A percentile compares a stretch with the other conserved stretches of the same genome.
Evolutionary conservation across 1,140 invertebrate genomes (phyloP).

Genomic region (Papilio polyxenes): DNA sequence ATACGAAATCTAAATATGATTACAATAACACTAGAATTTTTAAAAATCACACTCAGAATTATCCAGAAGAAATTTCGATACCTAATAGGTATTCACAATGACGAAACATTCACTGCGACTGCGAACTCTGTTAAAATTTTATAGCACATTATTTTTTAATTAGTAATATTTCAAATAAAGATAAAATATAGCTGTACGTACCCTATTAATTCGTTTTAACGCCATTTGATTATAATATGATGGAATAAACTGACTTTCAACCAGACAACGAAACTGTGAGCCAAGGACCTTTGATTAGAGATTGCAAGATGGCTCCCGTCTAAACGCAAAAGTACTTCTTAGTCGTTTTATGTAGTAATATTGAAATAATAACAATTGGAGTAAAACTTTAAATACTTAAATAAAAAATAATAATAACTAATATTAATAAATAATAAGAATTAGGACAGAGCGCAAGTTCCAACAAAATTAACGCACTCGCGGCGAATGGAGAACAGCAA

Average conservation of each 20-base stretch:
- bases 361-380: conserved; percentile 63
- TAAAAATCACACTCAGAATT: conserved; percentile 71
- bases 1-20: conserved; percentile 37
- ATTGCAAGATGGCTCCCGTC: conserved; percentile 85
- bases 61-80: conserved; percentile 80
- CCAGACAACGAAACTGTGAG: conserved; percentile 84
- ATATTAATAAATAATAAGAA: conserved; percentile 76
- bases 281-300: conserved; percentile 85
- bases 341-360: conserved; percentile 79
- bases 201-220: conserved; percentile 98
- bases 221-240: conserved; percentile 88
- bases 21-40: conserved; percentile 46
- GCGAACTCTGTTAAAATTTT: conserved; percentile 80
- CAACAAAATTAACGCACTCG: conserved; percentile 76
- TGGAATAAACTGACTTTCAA: conserved; percentile 82
- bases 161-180: conserved; percentile 68
- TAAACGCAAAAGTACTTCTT: conserved; percentile 83
- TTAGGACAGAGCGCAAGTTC: conserved; percentile 72
- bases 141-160: conserved; percentile 68
- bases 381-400: conserved; percentile 70
- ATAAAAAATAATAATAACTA: conserved; percentile 78
- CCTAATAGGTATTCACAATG: conserved; percentile 79
- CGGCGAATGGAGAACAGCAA: conserved; percentile 77
- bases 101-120: conserved; percentile 82
- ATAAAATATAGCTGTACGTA: conserved; percentile 82